Percentiles rank a stretch among this genome's conserved stretches.
Evolutionary conservation across 1,140 invertebrate genomes (phyloP).

Genomic region (Cheumatopsyche charites): DNA sequence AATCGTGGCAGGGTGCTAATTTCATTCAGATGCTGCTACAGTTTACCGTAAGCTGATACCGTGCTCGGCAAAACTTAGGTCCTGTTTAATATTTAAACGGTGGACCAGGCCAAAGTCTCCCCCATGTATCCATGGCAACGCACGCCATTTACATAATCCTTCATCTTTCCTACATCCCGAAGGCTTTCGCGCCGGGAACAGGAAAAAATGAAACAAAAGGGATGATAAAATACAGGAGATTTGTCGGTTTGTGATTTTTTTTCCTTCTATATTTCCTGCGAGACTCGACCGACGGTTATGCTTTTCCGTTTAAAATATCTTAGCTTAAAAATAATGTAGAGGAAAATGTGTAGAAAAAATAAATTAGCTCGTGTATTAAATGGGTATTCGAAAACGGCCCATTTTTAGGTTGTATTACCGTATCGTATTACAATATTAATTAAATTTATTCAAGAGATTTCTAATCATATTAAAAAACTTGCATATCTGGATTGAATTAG

Average conservation of each 20-base stretch:
- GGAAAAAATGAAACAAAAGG: slow-evolving; percentile 47
- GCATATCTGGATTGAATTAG: no score
- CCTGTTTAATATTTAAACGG: slow-evolving; percentile 48
- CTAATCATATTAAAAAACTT: no score
- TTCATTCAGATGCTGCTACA: slow-evolving; percentile 34
- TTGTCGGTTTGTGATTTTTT: slow-evolving; percentile 48
- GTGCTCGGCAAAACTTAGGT: slow-evolving; percentile 41
- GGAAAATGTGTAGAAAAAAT: slow-evolving; percentile 1
- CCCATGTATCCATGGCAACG: slow-evolving; percentile 42
- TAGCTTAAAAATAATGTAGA: neutral
- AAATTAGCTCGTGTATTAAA: neutral
- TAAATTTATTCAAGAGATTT: no score
- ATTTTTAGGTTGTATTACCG: neutral
- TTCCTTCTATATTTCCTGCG: slow-evolving; percentile 40
- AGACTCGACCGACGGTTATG: slow-evolving; percentile 40
- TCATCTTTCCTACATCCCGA: slow-evolving; percentile 47
- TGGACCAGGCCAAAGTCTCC: slow-evolving; percentile 37
- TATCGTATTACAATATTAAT: no score
- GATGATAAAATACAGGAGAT: slow-evolving; percentile 44
- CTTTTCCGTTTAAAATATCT: slow-evolving; percentile 45
- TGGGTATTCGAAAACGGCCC: neutral
- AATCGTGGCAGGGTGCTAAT: slow-evolving; percentile 39
- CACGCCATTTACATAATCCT: slow-evolving; percentile 48
- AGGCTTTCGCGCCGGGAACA: slow-evolving; percentile 39
- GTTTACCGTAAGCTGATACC: slow-evolving; percentile 38